These are phyloP conservation scores for Zeuzera pyrina DNA, from an alignment of 2,888 invertebrate genomes.

Conservation along the genomic window DNA sequence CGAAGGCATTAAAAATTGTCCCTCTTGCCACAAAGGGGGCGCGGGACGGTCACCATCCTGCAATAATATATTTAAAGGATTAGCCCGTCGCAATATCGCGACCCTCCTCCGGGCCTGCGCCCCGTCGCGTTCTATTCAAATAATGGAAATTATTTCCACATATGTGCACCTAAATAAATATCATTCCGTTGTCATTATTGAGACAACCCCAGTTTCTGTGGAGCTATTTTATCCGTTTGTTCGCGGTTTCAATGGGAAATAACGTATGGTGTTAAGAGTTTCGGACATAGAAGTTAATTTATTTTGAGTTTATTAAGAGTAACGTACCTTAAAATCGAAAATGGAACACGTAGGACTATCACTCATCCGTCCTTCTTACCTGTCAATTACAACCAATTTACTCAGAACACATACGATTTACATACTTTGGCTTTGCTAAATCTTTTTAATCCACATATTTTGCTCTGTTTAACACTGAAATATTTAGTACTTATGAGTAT, in stretches of 20 bases:
- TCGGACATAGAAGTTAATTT: no score
- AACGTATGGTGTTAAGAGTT: constrained; percentile 22
- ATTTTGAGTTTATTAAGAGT: no score
- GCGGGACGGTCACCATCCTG: constrained; percentile 52
- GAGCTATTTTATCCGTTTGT: constrained; percentile 58
- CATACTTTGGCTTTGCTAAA: no score
- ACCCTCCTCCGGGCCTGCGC: constrained; percentile 46
- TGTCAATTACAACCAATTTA: no score
- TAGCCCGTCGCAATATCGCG: constrained; percentile 66
- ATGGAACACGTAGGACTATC: no score
- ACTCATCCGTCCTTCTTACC: no score
- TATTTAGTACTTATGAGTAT: no score
- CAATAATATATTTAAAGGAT: constrained; percentile 74
- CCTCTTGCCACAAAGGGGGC: constrained; percentile 42
- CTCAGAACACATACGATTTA: no score
- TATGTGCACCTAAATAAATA: constrained; percentile 72
- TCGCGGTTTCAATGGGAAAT: constrained; percentile 39
- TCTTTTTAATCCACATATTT: no score
- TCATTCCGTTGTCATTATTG: constrained; percentile 63
- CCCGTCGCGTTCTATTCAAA: constrained; percentile 58
- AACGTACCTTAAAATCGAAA: no score
- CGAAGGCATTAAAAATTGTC: constrained; percentile 55
- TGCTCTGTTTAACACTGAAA: no score
- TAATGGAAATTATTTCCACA: constrained; percentile 72
- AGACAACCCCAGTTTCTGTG: constrained; percentile 45